These are phyloP conservation scores for Chondrosia reniformis DNA, from an alignment of 37 sponge, comb jelly and placozoan species.

Conservation along the genomic window DNA sequence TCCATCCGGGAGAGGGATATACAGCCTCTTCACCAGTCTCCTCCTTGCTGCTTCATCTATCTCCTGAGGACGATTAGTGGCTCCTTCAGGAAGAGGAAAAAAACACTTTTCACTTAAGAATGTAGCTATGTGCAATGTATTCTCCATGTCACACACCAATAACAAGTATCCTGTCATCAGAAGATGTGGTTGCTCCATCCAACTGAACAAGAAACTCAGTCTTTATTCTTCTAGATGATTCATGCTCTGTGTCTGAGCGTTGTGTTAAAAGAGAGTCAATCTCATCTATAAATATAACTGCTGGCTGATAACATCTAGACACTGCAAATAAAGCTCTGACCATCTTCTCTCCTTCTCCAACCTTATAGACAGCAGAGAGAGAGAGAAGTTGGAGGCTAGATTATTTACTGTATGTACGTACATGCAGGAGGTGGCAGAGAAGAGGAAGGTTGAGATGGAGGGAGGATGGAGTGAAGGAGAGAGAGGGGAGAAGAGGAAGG, in stretches of 20 bases:
- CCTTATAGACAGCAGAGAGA: too few relatives aligned
- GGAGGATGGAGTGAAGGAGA: too few relatives aligned
- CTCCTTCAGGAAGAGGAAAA: conserved; percentile 16
- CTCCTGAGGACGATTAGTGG: conserved; percentile 91
- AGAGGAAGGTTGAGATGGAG: too few relatives aligned
- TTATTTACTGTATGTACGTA: too few relatives aligned
- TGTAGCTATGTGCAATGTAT: too few relatives aligned
- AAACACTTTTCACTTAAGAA: too few relatives aligned
- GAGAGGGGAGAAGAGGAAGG: too few relatives aligned
- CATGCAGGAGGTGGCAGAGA: too few relatives aligned
- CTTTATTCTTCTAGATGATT: conserved; percentile 95
- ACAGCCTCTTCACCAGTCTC: conserved; percentile 92
- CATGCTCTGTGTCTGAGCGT: conserved; percentile 92
- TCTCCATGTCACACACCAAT: conserved; percentile 69
- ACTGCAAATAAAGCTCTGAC: conserved; percentile 97
- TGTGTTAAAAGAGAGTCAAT: conserved; percentile 96
- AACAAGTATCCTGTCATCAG: conserved; percentile 80
- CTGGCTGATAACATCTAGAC: conserved; percentile 92
- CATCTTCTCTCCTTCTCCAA: conserved; percentile 99
- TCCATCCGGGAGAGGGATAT: conserved; percentile 93
- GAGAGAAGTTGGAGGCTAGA: too few relatives aligned
- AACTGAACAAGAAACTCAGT: conserved; percentile 98
- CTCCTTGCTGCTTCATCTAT: conserved; percentile 98
- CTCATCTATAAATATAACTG: conserved; percentile 99
- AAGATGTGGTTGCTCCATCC: conserved; percentile 88